Conservation (phyloP, 2,113 vertebrate genomes). For the Myotis lucifugus region DNA sequence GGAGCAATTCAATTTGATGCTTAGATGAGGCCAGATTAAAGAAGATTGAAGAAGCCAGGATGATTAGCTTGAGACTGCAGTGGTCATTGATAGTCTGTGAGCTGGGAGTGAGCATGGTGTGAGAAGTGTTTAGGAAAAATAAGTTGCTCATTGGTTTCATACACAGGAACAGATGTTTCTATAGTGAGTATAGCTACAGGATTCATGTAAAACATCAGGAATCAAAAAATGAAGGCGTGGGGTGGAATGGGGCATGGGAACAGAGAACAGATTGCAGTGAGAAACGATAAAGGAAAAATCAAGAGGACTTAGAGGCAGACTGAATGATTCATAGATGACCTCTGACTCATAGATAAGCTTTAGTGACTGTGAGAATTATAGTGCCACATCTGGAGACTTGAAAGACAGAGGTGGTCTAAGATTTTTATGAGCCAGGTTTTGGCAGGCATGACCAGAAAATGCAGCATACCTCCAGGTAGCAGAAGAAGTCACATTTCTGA, state of each 20-base stretch:
- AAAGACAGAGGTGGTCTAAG: background rate
- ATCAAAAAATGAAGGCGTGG: background rate
- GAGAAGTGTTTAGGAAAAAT: background rate
- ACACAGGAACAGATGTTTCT: background rate
- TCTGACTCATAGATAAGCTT: background rate
- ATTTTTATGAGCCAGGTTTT: background rate
- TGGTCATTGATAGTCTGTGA: background rate
- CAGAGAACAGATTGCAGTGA: background rate
- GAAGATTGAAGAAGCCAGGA: background rate
- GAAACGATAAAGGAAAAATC: background rate
- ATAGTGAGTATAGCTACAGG: background rate
- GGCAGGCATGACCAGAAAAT: background rate
- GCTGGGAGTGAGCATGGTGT: background rate
- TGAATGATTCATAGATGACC: background rate
- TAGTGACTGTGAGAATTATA: background rate
- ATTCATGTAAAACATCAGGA: background rate
- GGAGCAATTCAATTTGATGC: background rate
- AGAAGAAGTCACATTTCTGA: background rate
- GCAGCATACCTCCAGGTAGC: background rate
- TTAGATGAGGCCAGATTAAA: background rate
- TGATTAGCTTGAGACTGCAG: background rate
- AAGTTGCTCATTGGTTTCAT: background rate
- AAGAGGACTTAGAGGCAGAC: background rate
- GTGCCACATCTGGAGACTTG: background rate
- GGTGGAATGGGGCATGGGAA: background rate